Conservation (phyloP, 2,113 vertebrate species). For the Oryzias woworae region DNA sequence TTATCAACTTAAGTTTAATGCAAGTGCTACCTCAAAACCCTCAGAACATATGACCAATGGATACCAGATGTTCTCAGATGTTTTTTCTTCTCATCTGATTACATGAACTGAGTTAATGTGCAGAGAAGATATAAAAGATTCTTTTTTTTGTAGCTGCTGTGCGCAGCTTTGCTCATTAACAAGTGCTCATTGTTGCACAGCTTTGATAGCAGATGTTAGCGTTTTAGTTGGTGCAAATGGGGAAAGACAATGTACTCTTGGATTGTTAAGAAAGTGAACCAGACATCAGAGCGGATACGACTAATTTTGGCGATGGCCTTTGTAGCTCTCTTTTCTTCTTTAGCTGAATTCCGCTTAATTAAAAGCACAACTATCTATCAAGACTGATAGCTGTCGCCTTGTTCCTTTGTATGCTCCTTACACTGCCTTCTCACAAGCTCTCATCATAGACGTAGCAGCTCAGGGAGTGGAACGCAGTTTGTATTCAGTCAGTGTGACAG, state of each 20-base stretch:
- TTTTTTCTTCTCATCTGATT: conserved; percentile 11
- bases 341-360: conserved; percentile 43
- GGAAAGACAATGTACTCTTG: conserved; percentile 37
- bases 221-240: conserved; percentile 41
- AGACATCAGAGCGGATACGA: conserved; percentile 25
- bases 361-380: conserved; percentile 40
- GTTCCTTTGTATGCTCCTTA: conserved; percentile 52
- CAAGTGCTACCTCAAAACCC: conserved; percentile 20
- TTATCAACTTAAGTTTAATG: conserved; percentile 35
- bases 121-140: conserved; percentile 25
- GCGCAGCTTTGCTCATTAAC: conserved; percentile 23
- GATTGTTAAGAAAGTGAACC: conserved; percentile 36
- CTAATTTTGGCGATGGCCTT: conserved; percentile 32
- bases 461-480: conserved; percentile 58
- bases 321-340: conserved; percentile 28
- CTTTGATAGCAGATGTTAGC: conserved; percentile 52
- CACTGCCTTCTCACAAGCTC: conserved; percentile 56
- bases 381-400: conserved; percentile 27
- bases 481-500: conserved; percentile 69
- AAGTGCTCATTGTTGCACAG: conserved; percentile 18
- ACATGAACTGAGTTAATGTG: not conserved
- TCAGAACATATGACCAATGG: not conserved
- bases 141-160: conserved; percentile 14
- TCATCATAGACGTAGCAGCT: conserved; percentile 55
- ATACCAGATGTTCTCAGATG: conserved; percentile 9